Percentiles rank a stretch among this genome's conserved stretches.
These are phyloP conservation scores for Colletes gigas DNA, from an alignment of 1,140 invertebrate species.

Conservation along the genomic window DNA sequence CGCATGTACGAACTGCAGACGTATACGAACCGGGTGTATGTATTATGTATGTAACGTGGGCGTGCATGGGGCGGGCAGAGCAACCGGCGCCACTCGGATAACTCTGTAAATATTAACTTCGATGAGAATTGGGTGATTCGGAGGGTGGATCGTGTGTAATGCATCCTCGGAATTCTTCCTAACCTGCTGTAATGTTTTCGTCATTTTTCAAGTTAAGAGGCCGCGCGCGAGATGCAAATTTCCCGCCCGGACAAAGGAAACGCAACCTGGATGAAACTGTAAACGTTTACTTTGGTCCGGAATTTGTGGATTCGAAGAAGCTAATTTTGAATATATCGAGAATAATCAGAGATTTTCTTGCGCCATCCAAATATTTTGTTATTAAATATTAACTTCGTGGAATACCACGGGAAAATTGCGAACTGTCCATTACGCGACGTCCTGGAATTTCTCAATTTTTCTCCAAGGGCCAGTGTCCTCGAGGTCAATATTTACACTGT, in stretches of 20 bases:
- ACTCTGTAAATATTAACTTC: constrained; percentile 40
- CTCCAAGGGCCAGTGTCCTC: neutral
- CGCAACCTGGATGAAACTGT: too few species aligned
- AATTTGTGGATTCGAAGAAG: too few species aligned
- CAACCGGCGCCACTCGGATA: constrained; percentile 11
- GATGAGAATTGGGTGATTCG: constrained; percentile 18
- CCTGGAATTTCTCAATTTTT: neutral
- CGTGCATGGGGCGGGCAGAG: neutral
- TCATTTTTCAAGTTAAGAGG: neutral
- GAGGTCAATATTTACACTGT: neutral
- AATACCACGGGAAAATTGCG: too few species aligned
- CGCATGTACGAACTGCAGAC: neutral
- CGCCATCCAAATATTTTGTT: too few species aligned
- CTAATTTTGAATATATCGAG: too few species aligned
- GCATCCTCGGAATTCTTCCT: constrained; percentile 5
- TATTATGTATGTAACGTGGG: constrained; percentile 33
- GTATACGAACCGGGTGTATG: neutral
- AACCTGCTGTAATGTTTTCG: neutral
- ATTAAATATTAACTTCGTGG: constrained; percentile 12
- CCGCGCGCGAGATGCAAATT: too few species aligned
- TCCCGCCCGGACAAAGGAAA: too few species aligned
- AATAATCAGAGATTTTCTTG: too few species aligned
- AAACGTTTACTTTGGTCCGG: too few species aligned
- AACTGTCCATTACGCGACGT: too few species aligned
- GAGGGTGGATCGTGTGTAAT: neutral